phyloP scores from a whole-genome alignment of 92 coral and sea anemone species.

The Anthopleura xanthogrammica region DNA sequence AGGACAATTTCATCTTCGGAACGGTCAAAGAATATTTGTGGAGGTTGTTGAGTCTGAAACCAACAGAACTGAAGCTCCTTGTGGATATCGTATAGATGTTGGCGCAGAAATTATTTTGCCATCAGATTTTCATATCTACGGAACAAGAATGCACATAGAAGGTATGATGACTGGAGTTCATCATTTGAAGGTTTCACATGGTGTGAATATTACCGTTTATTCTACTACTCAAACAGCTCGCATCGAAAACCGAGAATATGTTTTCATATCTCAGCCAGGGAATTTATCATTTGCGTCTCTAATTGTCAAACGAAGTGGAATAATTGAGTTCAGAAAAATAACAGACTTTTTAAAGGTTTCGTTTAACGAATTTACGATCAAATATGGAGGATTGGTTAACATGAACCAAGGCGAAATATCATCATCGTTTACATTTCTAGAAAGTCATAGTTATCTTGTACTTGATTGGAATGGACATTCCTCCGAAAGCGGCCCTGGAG shows the following conservation, averaged over 20 bases:
- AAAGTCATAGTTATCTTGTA: conserved; percentile 80
- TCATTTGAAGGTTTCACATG: conserved; percentile 65
- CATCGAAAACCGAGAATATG: conserved; percentile 73
- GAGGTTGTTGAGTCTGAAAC: conserved; percentile 89
- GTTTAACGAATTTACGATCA: conserved; percentile 67
- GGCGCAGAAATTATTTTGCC: conserved; percentile 93
- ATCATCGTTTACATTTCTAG: conserved; percentile 88
- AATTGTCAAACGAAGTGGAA: conserved; percentile 78
- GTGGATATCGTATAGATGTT: conserved; percentile 78
- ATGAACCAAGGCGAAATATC: conserved; percentile 93
- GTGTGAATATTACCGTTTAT: conserved; percentile 74
- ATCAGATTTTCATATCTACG: conserved; percentile 88
- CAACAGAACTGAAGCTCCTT: conserved; percentile 94
- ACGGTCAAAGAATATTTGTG: conserved; percentile 70
- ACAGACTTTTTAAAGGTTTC: conserved; percentile 72
- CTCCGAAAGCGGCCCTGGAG: conserved; percentile 80
- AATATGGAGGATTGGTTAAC: conserved; percentile 67
- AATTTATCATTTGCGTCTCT: conserved; percentile 87
- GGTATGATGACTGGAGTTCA: conserved; percentile 94
- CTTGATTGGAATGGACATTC: conserved; percentile 69
- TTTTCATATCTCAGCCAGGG: conserved; percentile 81
- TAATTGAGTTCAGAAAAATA: conserved; percentile 76
- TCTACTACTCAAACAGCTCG: conserved; percentile 91
- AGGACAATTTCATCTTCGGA: conserved; percentile 91
- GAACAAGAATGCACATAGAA: conserved; percentile 81